Conservation (phyloP, 23 tunicate species). For the Styela plicata region DNA sequence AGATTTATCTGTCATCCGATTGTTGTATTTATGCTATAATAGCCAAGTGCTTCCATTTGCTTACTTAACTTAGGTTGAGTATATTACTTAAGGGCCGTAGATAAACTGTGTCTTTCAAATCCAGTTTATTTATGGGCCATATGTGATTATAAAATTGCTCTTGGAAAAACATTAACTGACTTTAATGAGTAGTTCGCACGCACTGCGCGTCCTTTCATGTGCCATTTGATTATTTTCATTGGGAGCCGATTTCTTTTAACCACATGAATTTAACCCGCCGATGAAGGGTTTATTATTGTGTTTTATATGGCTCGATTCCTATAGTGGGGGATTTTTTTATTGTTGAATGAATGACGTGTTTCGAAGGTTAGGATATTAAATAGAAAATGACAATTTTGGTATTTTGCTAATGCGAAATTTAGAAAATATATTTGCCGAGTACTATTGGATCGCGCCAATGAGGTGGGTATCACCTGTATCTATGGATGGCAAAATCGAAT, state of each 20-base stretch:
- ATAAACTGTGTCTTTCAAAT: too few species aligned
- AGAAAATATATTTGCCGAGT: too few species aligned
- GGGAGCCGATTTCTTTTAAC: background rate
- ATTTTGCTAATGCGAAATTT: too few species aligned
- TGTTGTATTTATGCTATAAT: background rate
- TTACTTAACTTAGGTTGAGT: background rate
- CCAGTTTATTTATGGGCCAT: background rate
- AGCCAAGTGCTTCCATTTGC: background rate
- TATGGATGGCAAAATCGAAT: too few species aligned
- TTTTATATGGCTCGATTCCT: background rate
- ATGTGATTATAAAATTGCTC: background rate
- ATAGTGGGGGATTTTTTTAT: background rate
- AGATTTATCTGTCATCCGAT: background rate
- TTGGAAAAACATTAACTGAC: constrained; percentile 14
- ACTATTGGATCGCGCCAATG: too few species aligned
- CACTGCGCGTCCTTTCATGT: constrained; percentile 4
- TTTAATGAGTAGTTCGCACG: constrained; percentile 35
- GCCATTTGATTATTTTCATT: background rate
- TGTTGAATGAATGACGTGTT: too few species aligned
- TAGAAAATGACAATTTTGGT: too few species aligned
- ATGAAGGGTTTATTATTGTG: background rate
- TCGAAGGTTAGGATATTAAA: too few species aligned
- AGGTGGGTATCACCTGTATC: too few species aligned
- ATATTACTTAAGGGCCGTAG: too few species aligned
- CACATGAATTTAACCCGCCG: background rate